A percentile compares a stretch with the other conserved stretches of the same genome.
These are phyloP conservation scores for Drosophila nigromelanica DNA, from an alignment of 1,140 invertebrate genomes.

Conservation along the genomic window DNA sequence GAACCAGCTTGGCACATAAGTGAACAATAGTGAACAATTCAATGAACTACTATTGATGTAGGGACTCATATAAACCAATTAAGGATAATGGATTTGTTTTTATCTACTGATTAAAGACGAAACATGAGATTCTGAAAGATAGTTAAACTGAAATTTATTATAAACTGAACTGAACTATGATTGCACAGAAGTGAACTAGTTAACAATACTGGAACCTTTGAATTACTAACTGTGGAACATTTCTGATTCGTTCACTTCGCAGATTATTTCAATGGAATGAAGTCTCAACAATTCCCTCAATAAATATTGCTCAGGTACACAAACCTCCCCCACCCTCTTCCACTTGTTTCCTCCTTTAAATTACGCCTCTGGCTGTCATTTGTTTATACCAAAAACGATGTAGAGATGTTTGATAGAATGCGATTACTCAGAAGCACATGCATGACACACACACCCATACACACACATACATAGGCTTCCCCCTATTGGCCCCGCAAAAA, in stretches of 20 bases:
- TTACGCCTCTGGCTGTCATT: slow-evolving; percentile 12
- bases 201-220: not conserved
- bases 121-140: too few species aligned
- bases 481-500: slow-evolving; percentile 6
- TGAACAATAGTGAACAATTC: not conserved
- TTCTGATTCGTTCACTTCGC: too few species aligned
- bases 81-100: too few species aligned
- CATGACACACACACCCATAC: not conserved
- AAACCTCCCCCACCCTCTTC: too few species aligned
- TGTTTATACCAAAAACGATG: slow-evolving; percentile 12
- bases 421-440: slow-evolving; percentile 20
- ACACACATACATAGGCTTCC: not conserved
- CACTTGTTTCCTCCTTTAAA: too few species aligned
- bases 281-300: too few species aligned
- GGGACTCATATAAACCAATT: not conserved
- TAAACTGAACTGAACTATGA: not conserved
- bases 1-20: too few species aligned
- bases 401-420: slow-evolving; percentile 26
- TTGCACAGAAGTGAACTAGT: not conserved
- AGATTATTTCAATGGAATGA: too few species aligned
- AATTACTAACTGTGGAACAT: not conserved
- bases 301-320: too few species aligned
- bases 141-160: not conserved
- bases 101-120: too few species aligned
- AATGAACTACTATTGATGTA: too few species aligned